phyloP scores from a whole-genome alignment of 2,797 vertebrate genomes.

The Centropyge bicolor region DNA sequence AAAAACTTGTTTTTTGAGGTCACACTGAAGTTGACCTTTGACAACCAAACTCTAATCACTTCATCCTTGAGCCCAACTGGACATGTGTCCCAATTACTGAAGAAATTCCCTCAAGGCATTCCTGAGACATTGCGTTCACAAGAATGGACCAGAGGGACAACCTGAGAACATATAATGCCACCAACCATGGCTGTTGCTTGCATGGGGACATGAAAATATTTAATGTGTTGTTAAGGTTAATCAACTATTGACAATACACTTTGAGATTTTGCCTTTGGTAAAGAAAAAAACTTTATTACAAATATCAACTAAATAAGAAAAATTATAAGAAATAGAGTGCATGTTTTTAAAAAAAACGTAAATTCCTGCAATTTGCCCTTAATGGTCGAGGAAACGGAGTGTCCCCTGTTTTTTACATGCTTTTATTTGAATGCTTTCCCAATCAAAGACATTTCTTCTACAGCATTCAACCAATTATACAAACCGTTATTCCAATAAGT shows the following conservation, averaged over 20 bases:
- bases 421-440: conserved; percentile 7
- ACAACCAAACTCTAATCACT: no score
- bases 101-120: no score
- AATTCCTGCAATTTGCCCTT: neutral
- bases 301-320: neutral
- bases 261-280: neutral
- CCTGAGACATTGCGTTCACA: no score
- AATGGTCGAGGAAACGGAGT: neutral
- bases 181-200: no score
- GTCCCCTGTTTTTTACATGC: neutral
- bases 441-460: conserved; percentile 19
- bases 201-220: neutral
- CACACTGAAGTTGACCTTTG: no score
- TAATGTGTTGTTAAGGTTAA: neutral
- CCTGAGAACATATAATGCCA: no score
- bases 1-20: no score
- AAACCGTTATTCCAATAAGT: conserved; percentile 38
- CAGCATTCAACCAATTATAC: conserved; percentile 18
- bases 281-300: neutral
- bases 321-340: neutral
- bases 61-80: no score
- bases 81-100: no score
- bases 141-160: no score
- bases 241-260: neutral
- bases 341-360: neutral